phyloP scores from a whole-genome alignment of 2,797 vertebrate genomes.

The Leuciscus waleckii region DNA sequence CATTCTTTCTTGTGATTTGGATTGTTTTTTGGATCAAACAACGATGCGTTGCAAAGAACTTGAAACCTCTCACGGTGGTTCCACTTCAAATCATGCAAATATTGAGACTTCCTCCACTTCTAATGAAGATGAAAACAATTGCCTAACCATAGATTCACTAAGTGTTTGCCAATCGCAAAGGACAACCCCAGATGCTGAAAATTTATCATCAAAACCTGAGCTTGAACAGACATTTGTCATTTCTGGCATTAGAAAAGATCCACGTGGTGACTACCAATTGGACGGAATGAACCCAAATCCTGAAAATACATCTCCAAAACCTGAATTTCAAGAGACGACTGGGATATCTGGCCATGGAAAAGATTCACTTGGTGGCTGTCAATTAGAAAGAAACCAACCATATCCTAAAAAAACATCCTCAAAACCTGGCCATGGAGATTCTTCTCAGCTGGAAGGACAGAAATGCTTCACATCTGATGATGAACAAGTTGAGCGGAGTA shows the following conservation, averaged over 20 bases:
- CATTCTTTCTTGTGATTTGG: constrained; percentile 5
- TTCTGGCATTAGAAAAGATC: background rate
- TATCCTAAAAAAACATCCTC: constrained; percentile 37
- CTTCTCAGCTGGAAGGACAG: constrained; percentile 22
- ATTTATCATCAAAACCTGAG: constrained; percentile 43
- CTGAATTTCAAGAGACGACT: constrained; percentile 25
- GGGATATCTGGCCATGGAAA: background rate
- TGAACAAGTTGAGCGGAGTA: constrained; percentile 56
- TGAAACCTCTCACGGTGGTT: background rate
- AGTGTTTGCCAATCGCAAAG: constrained; percentile 27
- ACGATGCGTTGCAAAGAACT: background rate
- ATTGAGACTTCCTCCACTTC: background rate
- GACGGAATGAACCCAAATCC: constrained; percentile 30
- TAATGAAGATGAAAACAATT: constrained; percentile 4
- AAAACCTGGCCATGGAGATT: constrained; percentile 41
- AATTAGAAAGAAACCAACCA: constrained; percentile 25
- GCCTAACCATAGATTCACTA: background rate
- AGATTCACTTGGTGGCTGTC: background rate
- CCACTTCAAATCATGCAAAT: constrained; percentile 22
- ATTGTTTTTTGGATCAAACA: constrained; percentile 3
- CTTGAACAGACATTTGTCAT: constrained; percentile 31
- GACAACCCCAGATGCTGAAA: constrained; percentile 33
- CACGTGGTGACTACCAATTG: constrained; percentile 1
- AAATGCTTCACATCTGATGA: constrained; percentile 23
- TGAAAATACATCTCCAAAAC: constrained; percentile 52